Base-by-base conservation (phyloP, 1,140 invertebrate genomes). In the Cheumatopsyche charites region DNA sequence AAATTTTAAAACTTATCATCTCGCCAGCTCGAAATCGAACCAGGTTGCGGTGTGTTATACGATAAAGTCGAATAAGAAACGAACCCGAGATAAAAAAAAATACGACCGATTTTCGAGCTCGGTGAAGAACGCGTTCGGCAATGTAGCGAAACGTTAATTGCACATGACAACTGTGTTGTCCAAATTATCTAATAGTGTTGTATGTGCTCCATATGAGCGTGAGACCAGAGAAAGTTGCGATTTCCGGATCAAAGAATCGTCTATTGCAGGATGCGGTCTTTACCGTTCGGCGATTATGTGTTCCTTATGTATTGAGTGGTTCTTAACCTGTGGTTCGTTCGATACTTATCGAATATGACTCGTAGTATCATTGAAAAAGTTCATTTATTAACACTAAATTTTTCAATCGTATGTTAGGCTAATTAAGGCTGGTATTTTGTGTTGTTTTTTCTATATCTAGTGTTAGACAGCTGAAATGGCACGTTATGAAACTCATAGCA, bases 111-210 rank as follows among this genome's bases (percentile, higher is more conserved):
- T n/a, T n/a, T 52, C 15, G 9, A 52, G 47, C 6, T 13, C 19
- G 5, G 47, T 25, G 58, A 36, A 62, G 23, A 62, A 62, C 58
- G 25, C 25, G 58, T 62, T 26, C 23, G 23, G 23, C 26, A n/a
- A 26, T 62, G 23, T 62, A 29, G 58, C 26, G n/a, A 62, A 62
- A 65, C 62, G 42, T 26, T 41, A 41, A 41, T 65, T 65, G 26
- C 42, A 43, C 41, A 42, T 15, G 62, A 65, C 42, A 41, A 41
- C 62, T 21, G 29, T 61, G 55, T 36, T 19, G 12, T 17, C 29
- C 15, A 42, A 65, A 65, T 65, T 42, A 42, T 65, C 62, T 42
- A 41, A 41, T 43, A 23, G 12, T 13, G 4, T 23, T 25, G 29
- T 36, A 36, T 36, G 29, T 36, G 9, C 29, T 36, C 29, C 29